phyloP scores from a whole-genome alignment of 2,888 invertebrate genomes.

The Diarsia mendica region DNA sequence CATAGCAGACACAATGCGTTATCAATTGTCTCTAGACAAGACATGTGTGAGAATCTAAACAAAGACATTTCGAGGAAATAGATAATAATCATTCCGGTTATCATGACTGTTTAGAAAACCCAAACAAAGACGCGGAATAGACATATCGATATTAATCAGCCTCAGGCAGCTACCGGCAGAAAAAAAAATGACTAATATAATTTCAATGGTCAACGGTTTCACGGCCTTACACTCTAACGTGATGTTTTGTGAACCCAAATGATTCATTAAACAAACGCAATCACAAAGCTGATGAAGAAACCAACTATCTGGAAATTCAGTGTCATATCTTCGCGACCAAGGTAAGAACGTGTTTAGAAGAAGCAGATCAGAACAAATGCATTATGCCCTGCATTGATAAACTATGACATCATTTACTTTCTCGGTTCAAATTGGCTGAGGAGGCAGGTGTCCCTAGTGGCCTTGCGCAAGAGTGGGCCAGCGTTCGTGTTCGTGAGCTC shows the following conservation, averaged over 20 bases:
- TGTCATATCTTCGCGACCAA: slow-evolving; percentile 24
- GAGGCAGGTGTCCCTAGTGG: slow-evolving; percentile 76
- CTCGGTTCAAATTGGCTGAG: slow-evolving; percentile 72
- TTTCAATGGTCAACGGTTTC: background rate
- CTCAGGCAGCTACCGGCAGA: slow-evolving; percentile 9
- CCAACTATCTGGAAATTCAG: slow-evolving; percentile 25
- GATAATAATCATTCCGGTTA: slow-evolving; percentile 27
- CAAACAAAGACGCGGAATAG: slow-evolving; percentile 51
- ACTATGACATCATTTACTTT: slow-evolving; percentile 79
- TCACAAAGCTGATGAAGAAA: slow-evolving; percentile 9
- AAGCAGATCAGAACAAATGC: slow-evolving; percentile 43
- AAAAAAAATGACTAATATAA: slow-evolving; percentile 2
- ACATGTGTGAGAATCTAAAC: slow-evolving; percentile 24
- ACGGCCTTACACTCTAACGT: slow-evolving; percentile 30
- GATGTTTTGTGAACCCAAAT: slow-evolving; percentile 25
- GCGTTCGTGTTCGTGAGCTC: slow-evolving; percentile 46
- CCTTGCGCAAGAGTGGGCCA: slow-evolving; percentile 80
- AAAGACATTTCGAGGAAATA: slow-evolving; percentile 27
- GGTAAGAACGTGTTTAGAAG: slow-evolving; percentile 16
- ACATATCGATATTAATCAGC: background rate
- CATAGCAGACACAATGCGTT: background rate
- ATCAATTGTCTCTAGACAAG: background rate
- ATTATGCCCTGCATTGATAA: slow-evolving; percentile 69
- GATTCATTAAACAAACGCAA: slow-evolving; percentile 28
- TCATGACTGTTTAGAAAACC: background rate